Evolutionary conservation across 2,888 invertebrate species (phyloP).

Genomic region (Noctuana brunneofusca): DNA sequence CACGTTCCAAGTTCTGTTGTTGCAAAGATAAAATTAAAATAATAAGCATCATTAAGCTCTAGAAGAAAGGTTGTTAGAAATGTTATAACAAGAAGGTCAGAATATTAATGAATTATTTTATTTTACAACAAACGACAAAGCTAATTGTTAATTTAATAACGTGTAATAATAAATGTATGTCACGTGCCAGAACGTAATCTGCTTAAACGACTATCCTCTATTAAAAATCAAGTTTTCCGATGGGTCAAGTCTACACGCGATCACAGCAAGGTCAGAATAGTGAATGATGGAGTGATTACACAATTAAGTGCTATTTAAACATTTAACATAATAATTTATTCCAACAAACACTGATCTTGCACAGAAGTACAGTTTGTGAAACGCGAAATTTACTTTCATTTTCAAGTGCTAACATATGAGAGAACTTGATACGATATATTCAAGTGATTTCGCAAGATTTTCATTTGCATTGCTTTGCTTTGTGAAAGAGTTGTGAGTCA

Average conservation of each 20-base stretch:
- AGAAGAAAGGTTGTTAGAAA: constrained; percentile 23
- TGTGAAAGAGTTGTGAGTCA: constrained; percentile 39
- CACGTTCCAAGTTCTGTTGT: constrained; percentile 20
- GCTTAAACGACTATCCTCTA: constrained; percentile 16
- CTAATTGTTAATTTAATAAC: neutral
- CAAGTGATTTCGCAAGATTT: constrained; percentile 37
- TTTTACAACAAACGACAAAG: neutral
- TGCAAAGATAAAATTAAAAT: constrained; percentile 22
- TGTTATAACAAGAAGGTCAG: neutral
- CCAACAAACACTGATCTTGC: constrained; percentile 28
- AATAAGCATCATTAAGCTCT: constrained; percentile 12
- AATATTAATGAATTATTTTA: neutral
- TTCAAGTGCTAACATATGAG: constrained; percentile 22
- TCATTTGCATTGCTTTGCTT: constrained; percentile 40
- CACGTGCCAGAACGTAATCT: constrained; percentile 12
- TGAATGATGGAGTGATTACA: constrained; percentile 28
- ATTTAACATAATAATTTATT: constrained; percentile 33
- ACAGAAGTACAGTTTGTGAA: constrained; percentile 3
- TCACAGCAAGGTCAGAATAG: constrained; percentile 47
- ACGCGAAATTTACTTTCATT: constrained; percentile 26
- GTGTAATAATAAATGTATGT: neutral
- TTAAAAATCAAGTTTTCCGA: constrained; percentile 34
- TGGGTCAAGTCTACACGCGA: constrained; percentile 57
- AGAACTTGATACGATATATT: constrained; percentile 13
- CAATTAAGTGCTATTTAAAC: neutral